Evolutionary conservation across 2,797 vertebrate species (phyloP).

Genomic region (Onychomys leucogaster): DNA sequence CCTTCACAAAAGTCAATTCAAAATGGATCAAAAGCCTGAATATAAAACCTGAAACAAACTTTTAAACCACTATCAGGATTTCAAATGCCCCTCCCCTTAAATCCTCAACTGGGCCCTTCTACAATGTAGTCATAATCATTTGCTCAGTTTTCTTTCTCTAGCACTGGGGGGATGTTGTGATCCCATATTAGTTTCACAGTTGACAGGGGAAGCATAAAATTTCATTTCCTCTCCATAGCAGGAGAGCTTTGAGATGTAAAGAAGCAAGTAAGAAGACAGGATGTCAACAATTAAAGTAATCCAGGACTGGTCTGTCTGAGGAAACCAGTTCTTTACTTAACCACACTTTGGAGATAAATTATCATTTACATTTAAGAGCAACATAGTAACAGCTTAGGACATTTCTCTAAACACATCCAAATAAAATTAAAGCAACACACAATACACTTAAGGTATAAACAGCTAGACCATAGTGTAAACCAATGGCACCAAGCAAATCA

Average conservation of each 20-base stretch:
- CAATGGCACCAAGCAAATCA: neutral
- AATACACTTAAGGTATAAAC: neutral
- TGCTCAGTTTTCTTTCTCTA: neutral
- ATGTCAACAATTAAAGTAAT: neutral
- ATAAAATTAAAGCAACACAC: neutral
- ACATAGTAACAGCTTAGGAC: rapidly evolving
- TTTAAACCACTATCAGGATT: neutral
- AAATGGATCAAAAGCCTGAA: neutral
- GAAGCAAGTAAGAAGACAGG: neutral
- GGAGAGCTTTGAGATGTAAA: neutral
- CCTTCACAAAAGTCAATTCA: neutral
- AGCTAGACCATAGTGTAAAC: neutral
- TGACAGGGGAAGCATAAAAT: neutral
- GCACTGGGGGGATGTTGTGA: neutral
- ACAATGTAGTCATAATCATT: neutral
- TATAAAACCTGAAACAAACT: neutral
- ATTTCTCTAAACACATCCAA: neutral
- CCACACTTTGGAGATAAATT: neutral
- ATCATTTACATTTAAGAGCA: neutral
- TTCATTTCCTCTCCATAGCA: no score
- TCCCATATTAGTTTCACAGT: neutral
- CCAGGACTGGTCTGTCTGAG: no score
- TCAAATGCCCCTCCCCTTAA: neutral
- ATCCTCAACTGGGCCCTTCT: neutral
- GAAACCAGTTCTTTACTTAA: neutral